Percentiles rank a stretch among this genome's conserved stretches.
phyloP scores from a whole-genome alignment of 2,797 vertebrate species.

The Gymnopithys bicolor region DNA sequence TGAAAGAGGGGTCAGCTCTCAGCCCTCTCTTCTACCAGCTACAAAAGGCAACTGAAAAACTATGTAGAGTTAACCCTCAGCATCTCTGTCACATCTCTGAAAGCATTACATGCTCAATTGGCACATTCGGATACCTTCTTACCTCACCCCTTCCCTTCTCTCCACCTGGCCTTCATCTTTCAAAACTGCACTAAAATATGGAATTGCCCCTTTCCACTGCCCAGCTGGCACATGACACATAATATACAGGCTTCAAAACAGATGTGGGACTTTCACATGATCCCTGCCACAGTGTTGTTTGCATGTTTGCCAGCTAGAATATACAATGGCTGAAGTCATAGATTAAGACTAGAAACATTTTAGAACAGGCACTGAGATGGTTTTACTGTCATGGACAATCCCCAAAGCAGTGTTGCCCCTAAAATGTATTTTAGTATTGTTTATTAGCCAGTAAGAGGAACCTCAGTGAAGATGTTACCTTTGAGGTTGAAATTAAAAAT shows the following conservation, averaged over 20 bases:
- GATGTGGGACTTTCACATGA: neutral
- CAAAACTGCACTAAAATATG: neutral
- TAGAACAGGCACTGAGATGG: neutral
- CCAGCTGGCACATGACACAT: neutral
- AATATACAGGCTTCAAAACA: neutral
- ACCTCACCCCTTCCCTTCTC: neutral
- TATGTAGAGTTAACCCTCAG: neutral
- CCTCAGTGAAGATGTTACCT: neutral
- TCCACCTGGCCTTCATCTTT: neutral
- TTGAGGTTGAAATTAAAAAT: slow-evolving; percentile 30
- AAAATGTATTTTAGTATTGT: neutral
- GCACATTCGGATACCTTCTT: neutral
- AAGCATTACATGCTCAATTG: fast-evolving
- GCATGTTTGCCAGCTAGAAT: neutral
- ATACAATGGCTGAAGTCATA: neutral
- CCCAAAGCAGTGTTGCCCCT: neutral
- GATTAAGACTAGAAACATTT: neutral
- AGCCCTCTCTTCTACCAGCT: neutral
- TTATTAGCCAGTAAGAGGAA: neutral
- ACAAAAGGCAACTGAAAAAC: neutral
- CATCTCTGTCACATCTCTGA: neutral
- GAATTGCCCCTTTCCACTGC: neutral
- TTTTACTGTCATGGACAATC: neutral
- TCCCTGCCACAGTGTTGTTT: neutral
- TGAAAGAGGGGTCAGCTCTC: neutral